Conservation (phyloP, 1,140 invertebrate species). For the Ruditapes philippinarum region DNA sequence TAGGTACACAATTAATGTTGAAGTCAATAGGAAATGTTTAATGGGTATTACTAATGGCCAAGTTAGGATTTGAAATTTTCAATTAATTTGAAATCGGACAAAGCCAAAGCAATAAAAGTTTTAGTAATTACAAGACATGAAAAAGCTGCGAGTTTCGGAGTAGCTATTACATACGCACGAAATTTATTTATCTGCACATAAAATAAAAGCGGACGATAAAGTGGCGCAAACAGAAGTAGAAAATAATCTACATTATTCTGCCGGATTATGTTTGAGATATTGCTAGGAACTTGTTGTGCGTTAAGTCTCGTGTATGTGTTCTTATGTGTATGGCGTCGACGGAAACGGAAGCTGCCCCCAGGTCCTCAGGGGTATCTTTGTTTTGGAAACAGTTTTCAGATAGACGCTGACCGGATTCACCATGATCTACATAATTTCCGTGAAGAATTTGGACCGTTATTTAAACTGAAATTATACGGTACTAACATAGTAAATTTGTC, state of each 20-base stretch:
- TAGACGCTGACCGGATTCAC: slow-evolving; percentile 22
- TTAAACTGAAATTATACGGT: slow-evolving; percentile 39
- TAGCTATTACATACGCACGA: too few relatives aligned
- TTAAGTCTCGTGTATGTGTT: slow-evolving; percentile 8
- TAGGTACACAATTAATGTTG: background rate
- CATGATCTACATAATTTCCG: slow-evolving; percentile 18
- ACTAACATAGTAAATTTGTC: slow-evolving; percentile 29
- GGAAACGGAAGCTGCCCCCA: slow-evolving; percentile 8
- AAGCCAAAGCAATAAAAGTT: background rate
- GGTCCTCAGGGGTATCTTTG: slow-evolving; percentile 44
- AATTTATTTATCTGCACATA: too few relatives aligned
- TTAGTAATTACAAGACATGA: too few relatives aligned
- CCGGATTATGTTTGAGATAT: slow-evolving; percentile 23
- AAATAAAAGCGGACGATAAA: background rate
- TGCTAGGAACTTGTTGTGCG: background rate
- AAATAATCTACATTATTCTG: background rate
- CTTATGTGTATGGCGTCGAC: slow-evolving; percentile 6
- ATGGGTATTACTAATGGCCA: background rate
- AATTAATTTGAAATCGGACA: background rate
- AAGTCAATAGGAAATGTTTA: background rate
- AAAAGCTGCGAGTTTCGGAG: too few relatives aligned
- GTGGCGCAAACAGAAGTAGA: background rate
- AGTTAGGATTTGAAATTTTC: background rate
- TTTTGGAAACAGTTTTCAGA: slow-evolving; percentile 62
- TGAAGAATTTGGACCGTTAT: slow-evolving; percentile 47